Evolutionary conservation across 2,797 vertebrate genomes (phyloP), one percentile per base, ranked within the genome.

Genomic region (Microctenopoma lineatum): DNA sequence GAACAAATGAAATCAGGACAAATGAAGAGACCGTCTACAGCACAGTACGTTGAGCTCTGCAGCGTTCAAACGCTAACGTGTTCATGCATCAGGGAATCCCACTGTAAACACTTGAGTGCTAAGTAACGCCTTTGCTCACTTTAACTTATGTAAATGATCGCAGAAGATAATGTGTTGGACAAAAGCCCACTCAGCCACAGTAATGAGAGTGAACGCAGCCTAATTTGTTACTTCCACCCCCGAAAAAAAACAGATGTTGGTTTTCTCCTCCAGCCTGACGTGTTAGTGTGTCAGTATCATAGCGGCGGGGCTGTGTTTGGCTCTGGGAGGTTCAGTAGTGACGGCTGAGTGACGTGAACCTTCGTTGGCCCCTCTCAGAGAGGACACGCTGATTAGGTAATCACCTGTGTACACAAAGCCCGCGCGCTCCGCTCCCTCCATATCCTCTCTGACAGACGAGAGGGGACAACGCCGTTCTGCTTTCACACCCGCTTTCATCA

Each of bases 401-500:
- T 94, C 92, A 94, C 92, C 93, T 94, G 93, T 90, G 92, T 92
- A 94, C 92, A 94, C 92, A 94, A 84, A 87, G 80, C 84, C 82
- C 14, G 68, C 41, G 42, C 75, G 42, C 88, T 69, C 69, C 84
- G 77, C 74, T 79, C 36, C 64, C 57, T 77, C 68, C 75, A 81
- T 71, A 86, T 89, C 84, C 87, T 80, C 81, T 75, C n/a, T 89
- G 88, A 89, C 90, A 91, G 92, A 90, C 89, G 47, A 50, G 80
- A 81, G 77, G 59, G 67, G 87, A 91, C 81, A 77, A 92, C 88
- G 76, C 87, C 45, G 81, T 79, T 80, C 78, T 83, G 85, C 89
- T 87, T 92, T 92, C 87, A 88, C 89, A 83, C 82, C 77, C 86
- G 83, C 87, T 89, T 90, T 88, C 89, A 89, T 87, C 88, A 53